These are phyloP conservation scores for Gambelia wislizenii DNA, from an alignment of 2,797 vertebrate genomes.

Conservation along the genomic window DNA sequence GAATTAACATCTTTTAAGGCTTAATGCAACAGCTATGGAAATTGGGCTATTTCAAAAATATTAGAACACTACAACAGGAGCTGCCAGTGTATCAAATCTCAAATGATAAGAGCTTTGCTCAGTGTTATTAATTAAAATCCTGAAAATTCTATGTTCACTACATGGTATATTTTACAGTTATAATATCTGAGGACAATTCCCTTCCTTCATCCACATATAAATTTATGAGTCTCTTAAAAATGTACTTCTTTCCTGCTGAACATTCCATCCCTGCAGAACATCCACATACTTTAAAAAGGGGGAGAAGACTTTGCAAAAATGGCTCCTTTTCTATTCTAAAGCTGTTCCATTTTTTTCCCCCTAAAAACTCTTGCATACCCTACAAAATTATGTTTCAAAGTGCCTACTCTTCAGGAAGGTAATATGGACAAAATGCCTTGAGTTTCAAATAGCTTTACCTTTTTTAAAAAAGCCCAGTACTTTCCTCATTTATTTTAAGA, in stretches of 20 bases:
- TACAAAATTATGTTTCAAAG: conserved; percentile 18
- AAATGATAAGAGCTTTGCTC: neutral
- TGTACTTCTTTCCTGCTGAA: neutral
- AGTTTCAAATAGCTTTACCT: conserved; percentile 38
- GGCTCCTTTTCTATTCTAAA: conserved; percentile 39
- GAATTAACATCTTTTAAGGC: neutral
- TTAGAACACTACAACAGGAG: neutral
- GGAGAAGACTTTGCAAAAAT: conserved; percentile 38
- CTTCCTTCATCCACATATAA: neutral
- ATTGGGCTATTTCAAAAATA: neutral
- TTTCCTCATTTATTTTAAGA: conserved; percentile 46
- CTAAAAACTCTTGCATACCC: neutral
- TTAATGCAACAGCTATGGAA: neutral
- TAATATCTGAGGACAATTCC: neutral
- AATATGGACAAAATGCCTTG: conserved; percentile 37
- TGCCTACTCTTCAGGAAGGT: conserved; percentile 41
- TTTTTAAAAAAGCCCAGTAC: conserved; percentile 30
- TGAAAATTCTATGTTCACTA: neutral
- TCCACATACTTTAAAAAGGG: neutral
- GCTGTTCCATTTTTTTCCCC: neutral
- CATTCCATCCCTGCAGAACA: neutral
- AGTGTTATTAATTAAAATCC: neutral
- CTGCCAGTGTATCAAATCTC: neutral
- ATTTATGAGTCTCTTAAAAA: neutral
- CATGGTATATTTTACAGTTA: neutral